Conservation (phyloP, 2,888 invertebrate species). For the Drosophila yooni region DNA sequence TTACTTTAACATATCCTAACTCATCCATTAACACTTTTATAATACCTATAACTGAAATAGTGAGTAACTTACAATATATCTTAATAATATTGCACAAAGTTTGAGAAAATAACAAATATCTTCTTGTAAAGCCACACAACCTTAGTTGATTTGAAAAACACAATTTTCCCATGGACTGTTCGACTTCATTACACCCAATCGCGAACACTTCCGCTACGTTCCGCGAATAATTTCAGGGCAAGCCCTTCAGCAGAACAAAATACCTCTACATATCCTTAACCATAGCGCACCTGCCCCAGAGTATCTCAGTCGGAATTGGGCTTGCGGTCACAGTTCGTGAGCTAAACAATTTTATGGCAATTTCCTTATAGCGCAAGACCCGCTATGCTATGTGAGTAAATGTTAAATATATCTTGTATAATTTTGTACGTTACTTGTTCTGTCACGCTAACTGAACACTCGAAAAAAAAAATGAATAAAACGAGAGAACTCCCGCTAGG, state of each 20-base stretch:
- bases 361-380: conserved; percentile 60
- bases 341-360: conserved; percentile 74
- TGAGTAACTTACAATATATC: neutral
- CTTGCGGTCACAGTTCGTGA: conserved; percentile 78
- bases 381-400: conserved; percentile 7
- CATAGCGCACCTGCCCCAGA: conserved; percentile 67
- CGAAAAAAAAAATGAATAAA: neutral
- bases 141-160: neutral
- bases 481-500: conserved; percentile 21
- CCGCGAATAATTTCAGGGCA: conserved; percentile 18
- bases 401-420: conserved; percentile 47
- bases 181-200: conserved; percentile 42
- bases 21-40: neutral
- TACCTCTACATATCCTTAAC: conserved; percentile 33
- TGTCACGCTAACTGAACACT: conserved; percentile 67
- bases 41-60: too few relatives aligned
- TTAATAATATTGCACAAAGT: neutral
- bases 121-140: neutral
- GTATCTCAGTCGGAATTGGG: conserved; percentile 46
- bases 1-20: neutral
- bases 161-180: conserved; percentile 45
- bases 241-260: conserved; percentile 13
- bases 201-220: conserved; percentile 41
- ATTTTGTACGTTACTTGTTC: conserved; percentile 65
- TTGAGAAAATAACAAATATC: neutral